These are phyloP conservation scores for Actinia equina DNA, from an alignment of 64 coral and sea anemone species.

Conservation along the genomic window DNA sequence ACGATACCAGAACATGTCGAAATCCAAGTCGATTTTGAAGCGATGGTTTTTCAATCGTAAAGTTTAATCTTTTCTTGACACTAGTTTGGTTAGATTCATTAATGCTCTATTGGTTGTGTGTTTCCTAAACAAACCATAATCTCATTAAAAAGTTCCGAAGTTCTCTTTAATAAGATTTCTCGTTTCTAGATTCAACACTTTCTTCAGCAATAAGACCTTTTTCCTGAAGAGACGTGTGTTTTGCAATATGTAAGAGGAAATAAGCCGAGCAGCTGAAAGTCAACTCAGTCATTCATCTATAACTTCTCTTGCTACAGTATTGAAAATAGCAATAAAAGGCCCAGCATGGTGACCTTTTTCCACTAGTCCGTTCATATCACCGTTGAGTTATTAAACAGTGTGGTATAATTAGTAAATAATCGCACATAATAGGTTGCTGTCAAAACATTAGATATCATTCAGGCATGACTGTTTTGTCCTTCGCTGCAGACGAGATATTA, in stretches of 20 bases:
- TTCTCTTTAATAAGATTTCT: slow-evolving; percentile 16
- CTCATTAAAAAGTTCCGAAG: slow-evolving; percentile 22
- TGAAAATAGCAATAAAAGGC: slow-evolving; percentile 23
- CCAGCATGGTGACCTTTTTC: background rate
- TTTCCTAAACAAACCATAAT: slow-evolving; percentile 29
- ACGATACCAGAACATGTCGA: background rate
- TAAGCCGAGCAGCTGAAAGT: background rate
- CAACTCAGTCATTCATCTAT: background rate
- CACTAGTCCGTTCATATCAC: slow-evolving; percentile 11
- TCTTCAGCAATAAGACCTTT: background rate
- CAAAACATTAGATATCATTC: slow-evolving; percentile 9
- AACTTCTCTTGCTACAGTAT: slow-evolving; percentile 8
- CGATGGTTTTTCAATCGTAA: background rate
- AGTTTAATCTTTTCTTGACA: background rate
- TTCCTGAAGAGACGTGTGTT: background rate
- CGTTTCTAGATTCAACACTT: background rate
- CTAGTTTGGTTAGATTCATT: slow-evolving; percentile 3
- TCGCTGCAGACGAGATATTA: slow-evolving; percentile 4
- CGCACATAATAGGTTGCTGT: slow-evolving; percentile 6
- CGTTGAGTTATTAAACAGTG: slow-evolving; percentile 20
- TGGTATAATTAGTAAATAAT: slow-evolving; percentile 22
- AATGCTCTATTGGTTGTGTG: background rate
- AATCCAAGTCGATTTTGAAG: background rate
- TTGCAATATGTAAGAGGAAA: background rate
- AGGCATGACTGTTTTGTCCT: background rate